These are phyloP conservation scores for Cheilosia scutellata DNA, from an alignment of 2,888 invertebrate species.

Conservation along the genomic window DNA sequence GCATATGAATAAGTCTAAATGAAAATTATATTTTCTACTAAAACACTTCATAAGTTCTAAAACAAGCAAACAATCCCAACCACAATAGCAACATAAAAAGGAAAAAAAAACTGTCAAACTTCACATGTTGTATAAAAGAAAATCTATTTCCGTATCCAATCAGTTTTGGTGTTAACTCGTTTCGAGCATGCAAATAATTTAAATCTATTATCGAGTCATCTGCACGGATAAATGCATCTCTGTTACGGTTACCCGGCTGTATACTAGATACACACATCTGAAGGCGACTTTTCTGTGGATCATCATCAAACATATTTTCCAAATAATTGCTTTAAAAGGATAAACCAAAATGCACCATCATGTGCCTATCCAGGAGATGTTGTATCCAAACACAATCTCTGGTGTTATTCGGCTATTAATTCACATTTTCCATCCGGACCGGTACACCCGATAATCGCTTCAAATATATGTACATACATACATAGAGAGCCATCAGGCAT, in stretches of 20 bases:
- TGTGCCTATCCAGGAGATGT: conserved; percentile 36
- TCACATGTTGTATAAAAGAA: conserved; percentile 23
- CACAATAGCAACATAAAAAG: not conserved
- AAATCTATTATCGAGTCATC: conserved; percentile 70
- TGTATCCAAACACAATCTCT: conserved; percentile 62
- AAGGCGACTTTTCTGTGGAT: conserved; percentile 58
- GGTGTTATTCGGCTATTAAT: conserved; percentile 72
- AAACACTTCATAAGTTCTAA: not conserved
- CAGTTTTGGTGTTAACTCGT: conserved; percentile 73
- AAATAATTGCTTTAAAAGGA: conserved; percentile 74
- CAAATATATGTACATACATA: conserved; percentile 14
- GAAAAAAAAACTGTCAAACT: conserved; percentile 3
- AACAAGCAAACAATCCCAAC: not conserved
- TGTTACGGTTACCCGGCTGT: not conserved
- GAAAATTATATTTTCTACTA: conserved; percentile 21
- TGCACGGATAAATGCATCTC: conserved; percentile 37
- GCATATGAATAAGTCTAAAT: conserved; percentile 33
- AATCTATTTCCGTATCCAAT: conserved; percentile 74
- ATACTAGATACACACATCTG: not conserved
- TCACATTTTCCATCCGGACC: conserved; percentile 51
- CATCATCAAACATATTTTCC: conserved; percentile 72
- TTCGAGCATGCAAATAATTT: conserved; percentile 74
- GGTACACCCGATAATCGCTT: conserved; percentile 44
- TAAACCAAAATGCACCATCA: conserved; percentile 65
- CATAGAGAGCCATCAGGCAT: conserved; percentile 45